A percentile compares a stretch with the other conserved stretches of the same genome.
Conservation (phyloP, 1,140 invertebrate genomes). For the Aphelenchoides avenae region DNA sequence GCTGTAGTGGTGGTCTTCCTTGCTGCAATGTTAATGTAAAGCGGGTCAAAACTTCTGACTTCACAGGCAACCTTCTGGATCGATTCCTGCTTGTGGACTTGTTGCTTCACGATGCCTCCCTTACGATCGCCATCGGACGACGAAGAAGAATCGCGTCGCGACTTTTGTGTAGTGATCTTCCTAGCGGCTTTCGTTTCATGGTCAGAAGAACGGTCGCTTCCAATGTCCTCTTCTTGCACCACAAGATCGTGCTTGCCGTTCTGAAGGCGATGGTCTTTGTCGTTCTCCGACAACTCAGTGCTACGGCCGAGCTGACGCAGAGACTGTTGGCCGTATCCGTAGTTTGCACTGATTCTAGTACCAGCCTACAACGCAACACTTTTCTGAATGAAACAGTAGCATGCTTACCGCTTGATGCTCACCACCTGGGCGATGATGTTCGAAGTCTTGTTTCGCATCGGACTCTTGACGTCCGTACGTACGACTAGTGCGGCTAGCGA, state of each 20-base stretch:
- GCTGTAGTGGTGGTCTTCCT: constrained; percentile 3
- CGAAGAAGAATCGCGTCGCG: background rate
- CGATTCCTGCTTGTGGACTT: background rate
- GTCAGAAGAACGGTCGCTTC: background rate
- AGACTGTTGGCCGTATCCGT: background rate
- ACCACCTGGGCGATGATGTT: too few relatives aligned
- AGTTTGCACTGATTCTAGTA: background rate
- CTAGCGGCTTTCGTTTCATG: background rate
- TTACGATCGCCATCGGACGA: background rate
- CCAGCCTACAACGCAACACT: background rate
- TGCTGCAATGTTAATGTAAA: constrained; percentile 2
- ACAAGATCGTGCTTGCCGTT: background rate
- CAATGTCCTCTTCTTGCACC: background rate
- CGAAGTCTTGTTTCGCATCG: too few relatives aligned
- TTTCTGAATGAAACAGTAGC: background rate
- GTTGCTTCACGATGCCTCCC: background rate
- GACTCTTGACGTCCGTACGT: too few relatives aligned
- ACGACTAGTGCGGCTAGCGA: too few relatives aligned
- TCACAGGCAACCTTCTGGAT: background rate
- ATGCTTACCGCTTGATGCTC: too few relatives aligned
- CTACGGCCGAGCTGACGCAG: background rate
- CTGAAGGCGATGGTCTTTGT: background rate
- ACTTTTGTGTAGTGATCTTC: background rate
- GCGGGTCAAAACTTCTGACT: background rate
- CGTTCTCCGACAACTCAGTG: background rate